phyloP scores from a whole-genome alignment of 1,140 invertebrate genomes.

The Aphaenogaster rudis region DNA sequence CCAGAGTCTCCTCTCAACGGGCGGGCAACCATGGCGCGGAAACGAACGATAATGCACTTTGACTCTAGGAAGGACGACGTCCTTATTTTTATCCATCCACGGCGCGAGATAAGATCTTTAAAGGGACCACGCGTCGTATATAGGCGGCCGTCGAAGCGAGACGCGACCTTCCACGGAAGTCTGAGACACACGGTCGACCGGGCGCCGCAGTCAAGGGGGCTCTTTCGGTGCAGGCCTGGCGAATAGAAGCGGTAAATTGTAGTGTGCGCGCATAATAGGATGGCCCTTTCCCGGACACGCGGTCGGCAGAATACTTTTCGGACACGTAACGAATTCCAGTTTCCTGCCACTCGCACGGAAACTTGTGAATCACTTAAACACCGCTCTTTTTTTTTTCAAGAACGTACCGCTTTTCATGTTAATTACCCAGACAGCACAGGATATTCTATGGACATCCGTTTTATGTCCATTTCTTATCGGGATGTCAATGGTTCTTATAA shows the following conservation, averaged over 20 bases:
- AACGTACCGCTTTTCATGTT: not conserved
- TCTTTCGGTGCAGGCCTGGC: constrained; percentile 29
- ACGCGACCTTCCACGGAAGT: constrained; percentile 15
- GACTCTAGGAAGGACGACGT: constrained; percentile 38
- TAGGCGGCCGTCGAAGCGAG: not conserved
- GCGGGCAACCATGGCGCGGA: not conserved
- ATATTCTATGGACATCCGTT: too few relatives aligned
- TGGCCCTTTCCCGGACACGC: constrained; percentile 24
- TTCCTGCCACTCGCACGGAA: constrained; percentile 37
- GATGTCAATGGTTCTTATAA: too few relatives aligned
- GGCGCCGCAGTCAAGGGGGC: constrained; percentile 44
- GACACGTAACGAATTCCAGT: constrained; percentile 36
- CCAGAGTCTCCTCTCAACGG: not conserved
- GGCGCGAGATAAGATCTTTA: constrained; percentile 52
- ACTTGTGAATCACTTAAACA: not conserved
- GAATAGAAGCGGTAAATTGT: constrained; percentile 51
- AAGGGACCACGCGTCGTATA: constrained; percentile 28
- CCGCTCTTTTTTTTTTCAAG: not conserved
- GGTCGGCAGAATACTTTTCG: constrained; percentile 30
- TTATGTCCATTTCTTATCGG: too few relatives aligned
- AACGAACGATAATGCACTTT: constrained; percentile 47
- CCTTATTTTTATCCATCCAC: constrained; percentile 56
- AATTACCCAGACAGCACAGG: too few relatives aligned
- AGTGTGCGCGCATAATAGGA: constrained; percentile 57
- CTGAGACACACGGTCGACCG: constrained; percentile 26